A percentile compares a stretch with the other conserved stretches of the same genome.
Evolutionary conservation across 2,888 invertebrate genomes (phyloP).

Genomic region (Piscicola geometra): DNA sequence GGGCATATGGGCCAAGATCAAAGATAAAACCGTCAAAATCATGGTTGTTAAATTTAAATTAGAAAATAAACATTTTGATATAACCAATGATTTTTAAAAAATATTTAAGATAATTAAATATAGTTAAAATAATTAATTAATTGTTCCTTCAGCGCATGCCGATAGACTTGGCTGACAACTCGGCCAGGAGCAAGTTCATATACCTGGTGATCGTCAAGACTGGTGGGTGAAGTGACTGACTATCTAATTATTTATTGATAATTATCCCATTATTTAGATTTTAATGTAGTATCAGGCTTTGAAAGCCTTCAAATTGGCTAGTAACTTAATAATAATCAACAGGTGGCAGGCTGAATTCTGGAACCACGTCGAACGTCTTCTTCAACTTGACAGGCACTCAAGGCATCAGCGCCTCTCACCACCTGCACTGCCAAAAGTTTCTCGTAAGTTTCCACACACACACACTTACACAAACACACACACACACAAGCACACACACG

Average conservation of each 20-base stretch:
- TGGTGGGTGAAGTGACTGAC: conserved; percentile 1
- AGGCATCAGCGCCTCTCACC: conserved; percentile 30
- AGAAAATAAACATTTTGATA: not conserved
- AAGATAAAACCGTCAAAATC: conserved; percentile 26
- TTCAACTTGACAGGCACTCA: conserved; percentile 30
- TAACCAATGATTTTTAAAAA: not conserved
- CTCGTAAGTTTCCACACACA: not conserved
- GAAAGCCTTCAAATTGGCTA: too few species aligned
- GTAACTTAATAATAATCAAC: too few species aligned
- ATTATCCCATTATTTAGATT: too few species aligned
- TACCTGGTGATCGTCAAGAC: conserved; percentile 32
- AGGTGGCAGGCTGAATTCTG: conserved; percentile 4
- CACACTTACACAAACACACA: not conserved
- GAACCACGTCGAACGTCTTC: conserved; percentile 25
- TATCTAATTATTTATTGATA: too few species aligned
- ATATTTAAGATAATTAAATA: too few species aligned
- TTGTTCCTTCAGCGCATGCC: conserved; percentile 8
- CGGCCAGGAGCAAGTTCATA: conserved; percentile 3
- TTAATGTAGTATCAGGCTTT: too few species aligned
- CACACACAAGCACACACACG: not conserved
- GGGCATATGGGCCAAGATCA: conserved; percentile 27
- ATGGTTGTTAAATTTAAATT: conserved; percentile 5
- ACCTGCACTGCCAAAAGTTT: conserved; percentile 25
- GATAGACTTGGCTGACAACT: conserved; percentile 31
- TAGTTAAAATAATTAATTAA: not conserved